A percentile compares a stretch with the other conserved stretches of the same genome.
Conservation (phyloP, 2,113 vertebrate genomes). For the Mustela nigripes region DNA sequence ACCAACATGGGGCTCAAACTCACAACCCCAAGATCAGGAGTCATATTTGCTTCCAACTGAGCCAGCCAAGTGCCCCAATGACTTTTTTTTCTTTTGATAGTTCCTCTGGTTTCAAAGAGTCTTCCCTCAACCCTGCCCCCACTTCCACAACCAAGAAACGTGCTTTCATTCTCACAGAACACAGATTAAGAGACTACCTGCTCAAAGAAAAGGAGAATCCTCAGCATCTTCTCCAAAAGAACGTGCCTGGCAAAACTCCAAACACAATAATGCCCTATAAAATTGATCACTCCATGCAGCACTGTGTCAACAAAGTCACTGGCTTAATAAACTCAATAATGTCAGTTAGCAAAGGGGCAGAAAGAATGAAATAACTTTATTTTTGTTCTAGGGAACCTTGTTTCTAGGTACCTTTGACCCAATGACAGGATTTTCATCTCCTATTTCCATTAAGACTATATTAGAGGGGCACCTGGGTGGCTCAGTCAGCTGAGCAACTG, state of each 20-base stretch:
- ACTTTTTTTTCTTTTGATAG: neutral
- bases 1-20: neutral
- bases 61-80: neutral
- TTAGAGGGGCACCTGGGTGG: neutral
- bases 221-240: neutral
- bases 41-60: neutral
- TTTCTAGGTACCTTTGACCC: slow-evolving; percentile 21
- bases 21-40: neutral
- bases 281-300: neutral
- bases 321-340: slow-evolving; percentile 7
- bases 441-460: slow-evolving; percentile 20
- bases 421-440: slow-evolving; percentile 13
- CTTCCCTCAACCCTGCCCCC: neutral
- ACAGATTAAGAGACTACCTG: slow-evolving; percentile 32
- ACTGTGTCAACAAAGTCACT: neutral
- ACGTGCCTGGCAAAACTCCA: slow-evolving; percentile 10
- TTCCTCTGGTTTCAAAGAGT: slow-evolving; percentile 43
- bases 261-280: neutral
- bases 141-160: slow-evolving; percentile 38
- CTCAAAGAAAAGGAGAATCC: neutral
- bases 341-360: neutral
- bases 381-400: slow-evolving; percentile 13
- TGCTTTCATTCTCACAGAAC: neutral
- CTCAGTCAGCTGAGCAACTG: neutral
- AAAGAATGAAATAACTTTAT: neutral